A percentile compares a stretch with the other conserved stretches of the same genome.
These are phyloP conservation scores for Meriones unguiculatus DNA, from an alignment of 2,113 vertebrate species.

Conservation along the genomic window DNA sequence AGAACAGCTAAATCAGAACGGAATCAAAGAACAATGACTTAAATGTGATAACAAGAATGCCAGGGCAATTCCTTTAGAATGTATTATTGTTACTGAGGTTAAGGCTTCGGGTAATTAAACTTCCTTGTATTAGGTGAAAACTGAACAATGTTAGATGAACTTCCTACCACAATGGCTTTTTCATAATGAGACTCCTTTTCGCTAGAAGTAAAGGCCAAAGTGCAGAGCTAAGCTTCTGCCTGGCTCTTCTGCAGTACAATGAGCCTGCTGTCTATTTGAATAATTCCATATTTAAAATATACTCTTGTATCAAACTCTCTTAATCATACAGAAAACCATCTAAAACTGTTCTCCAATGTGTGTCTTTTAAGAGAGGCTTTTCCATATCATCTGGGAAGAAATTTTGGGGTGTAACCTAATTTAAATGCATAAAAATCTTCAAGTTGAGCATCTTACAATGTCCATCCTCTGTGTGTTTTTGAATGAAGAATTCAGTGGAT, in stretches of 20 bases:
- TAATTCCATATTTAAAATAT: constrained; percentile 53
- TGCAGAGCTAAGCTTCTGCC: constrained; percentile 11
- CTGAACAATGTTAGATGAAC: neutral
- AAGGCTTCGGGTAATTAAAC: constrained; percentile 42
- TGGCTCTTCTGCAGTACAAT: constrained; percentile 24
- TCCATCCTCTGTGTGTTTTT: too few relatives aligned
- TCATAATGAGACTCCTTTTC: constrained; percentile 42
- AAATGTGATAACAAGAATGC: neutral
- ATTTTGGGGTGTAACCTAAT: constrained; percentile 49
- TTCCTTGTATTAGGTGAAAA: constrained; percentile 8
- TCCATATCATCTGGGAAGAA: neutral
- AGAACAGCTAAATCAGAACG: neutral
- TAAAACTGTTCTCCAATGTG: neutral
- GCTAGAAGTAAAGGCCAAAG: constrained; percentile 38
- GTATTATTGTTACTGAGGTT: constrained; percentile 40
- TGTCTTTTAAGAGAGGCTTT: constrained; percentile 55
- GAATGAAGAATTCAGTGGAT: too few relatives aligned
- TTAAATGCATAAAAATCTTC: constrained; percentile 55
- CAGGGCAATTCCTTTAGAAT: neutral
- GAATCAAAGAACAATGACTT: neutral
- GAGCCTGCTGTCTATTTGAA: constrained; percentile 35
- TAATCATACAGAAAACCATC: neutral
- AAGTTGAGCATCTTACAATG: neutral
- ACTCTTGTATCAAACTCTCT: constrained; percentile 1
- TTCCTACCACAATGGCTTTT: neutral